phyloP scores from a whole-genome alignment of 2,888 invertebrate genomes.

The Himalopsyche tibetana region DNA sequence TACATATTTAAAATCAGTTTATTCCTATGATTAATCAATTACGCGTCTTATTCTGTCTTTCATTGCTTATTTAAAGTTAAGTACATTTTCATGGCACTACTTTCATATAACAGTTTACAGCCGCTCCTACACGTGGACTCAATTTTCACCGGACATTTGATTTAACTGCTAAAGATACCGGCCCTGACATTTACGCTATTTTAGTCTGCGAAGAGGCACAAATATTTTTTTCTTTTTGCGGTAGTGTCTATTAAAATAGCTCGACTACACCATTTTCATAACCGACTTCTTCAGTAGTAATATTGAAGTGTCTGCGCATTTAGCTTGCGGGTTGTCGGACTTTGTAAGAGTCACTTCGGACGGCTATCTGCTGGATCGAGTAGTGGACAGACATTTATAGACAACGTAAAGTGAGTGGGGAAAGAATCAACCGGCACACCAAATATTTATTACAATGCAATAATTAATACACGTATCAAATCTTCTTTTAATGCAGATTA shows the following conservation, averaged over 20 bases:
- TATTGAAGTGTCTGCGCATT: neutral
- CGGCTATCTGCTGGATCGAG: neutral
- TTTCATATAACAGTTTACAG: neutral
- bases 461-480: no score
- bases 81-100: neutral
- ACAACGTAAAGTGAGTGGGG: neutral
- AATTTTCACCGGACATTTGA: neutral
- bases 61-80: no score
- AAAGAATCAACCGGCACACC: neutral
- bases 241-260: neutral
- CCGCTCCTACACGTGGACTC: neutral
- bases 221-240: neutral
- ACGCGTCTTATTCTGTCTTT: no score
- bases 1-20: no score
- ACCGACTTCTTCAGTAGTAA: neutral
- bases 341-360: neutral
- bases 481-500: no score
- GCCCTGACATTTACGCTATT: conserved; percentile 29
- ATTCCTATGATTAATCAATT: no score
- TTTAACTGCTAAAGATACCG: conserved; percentile 17
- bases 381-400: conserved; percentile 8
- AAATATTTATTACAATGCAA: neutral
- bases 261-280: neutral
- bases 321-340: neutral
- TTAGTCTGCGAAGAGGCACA: neutral